These are phyloP conservation scores for Paedocypris micromegethes DNA, from an alignment of 2,797 vertebrate genomes.

Conservation along the genomic window DNA sequence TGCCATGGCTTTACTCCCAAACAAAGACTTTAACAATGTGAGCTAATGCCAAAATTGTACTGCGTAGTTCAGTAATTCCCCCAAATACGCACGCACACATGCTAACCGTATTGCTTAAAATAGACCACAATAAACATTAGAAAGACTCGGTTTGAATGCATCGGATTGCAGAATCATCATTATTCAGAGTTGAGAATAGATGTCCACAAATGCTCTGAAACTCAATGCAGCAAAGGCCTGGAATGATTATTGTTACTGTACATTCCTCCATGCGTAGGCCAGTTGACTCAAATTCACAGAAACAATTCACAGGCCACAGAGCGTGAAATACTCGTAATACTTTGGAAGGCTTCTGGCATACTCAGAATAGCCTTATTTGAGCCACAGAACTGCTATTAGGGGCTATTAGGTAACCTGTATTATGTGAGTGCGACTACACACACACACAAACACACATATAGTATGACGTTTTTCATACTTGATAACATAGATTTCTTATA, in stretches of 20 bases:
- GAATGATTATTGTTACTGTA: slow-evolving; percentile 6
- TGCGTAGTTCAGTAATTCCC: slow-evolving; percentile 51
- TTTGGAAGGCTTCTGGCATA: slow-evolving; percentile 13
- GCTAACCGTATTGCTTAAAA: slow-evolving; percentile 3
- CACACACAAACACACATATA: slow-evolving; percentile 11
- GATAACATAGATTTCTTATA: no score
- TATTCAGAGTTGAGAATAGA: background rate
- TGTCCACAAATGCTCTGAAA: slow-evolving; percentile 10
- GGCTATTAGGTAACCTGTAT: background rate
- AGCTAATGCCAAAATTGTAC: slow-evolving; percentile 18
- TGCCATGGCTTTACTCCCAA: slow-evolving; percentile 1
- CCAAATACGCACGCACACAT: slow-evolving; percentile 3
- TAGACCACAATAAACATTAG: background rate
- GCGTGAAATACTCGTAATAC: slow-evolving; percentile 31
- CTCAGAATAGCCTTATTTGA: slow-evolving; percentile 23
- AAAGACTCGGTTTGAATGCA: background rate
- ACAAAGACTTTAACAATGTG: slow-evolving; percentile 12
- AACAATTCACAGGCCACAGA: slow-evolving; percentile 25
- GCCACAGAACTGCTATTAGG: slow-evolving; percentile 21
- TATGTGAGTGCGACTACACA: slow-evolving; percentile 2
- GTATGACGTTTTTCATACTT: no score
- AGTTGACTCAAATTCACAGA: slow-evolving; percentile 23
- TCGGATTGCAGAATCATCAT: background rate
- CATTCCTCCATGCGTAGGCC: slow-evolving; percentile 28
- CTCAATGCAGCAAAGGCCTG: slow-evolving; percentile 4